A percentile compares a stretch with the other conserved stretches of the same genome.
These are phyloP conservation scores for Elysia crispata DNA, from an alignment of 2,888 invertebrate species.

Conservation along the genomic window DNA sequence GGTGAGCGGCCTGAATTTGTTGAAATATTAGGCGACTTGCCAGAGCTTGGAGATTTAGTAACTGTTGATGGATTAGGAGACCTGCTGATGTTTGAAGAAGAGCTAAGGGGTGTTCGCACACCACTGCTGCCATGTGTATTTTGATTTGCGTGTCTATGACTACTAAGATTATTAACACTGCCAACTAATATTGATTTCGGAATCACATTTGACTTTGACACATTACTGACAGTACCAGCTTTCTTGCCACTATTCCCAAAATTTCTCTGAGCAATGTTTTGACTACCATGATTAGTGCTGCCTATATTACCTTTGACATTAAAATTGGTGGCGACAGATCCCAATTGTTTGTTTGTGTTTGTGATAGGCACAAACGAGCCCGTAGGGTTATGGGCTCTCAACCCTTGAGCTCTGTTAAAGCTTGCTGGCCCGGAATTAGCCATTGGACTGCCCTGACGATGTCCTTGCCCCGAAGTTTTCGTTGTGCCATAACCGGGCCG, in stretches of 20 bases:
- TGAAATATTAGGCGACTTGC: background rate
- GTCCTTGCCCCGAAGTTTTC: slow-evolving; percentile 10
- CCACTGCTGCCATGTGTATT: slow-evolving; percentile 2
- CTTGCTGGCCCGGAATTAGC: slow-evolving; percentile 13
- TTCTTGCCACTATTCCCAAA: slow-evolving; percentile 12
- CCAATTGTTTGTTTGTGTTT: slow-evolving; percentile 22
- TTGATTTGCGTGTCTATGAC: slow-evolving; percentile 3
- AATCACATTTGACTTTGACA: background rate
- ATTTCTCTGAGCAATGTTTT: slow-evolving; percentile 31
- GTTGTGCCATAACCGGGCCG: slow-evolving; percentile 13
- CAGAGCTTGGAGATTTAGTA: slow-evolving; percentile 43
- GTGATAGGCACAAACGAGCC: slow-evolving; percentile 13
- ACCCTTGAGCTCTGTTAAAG: slow-evolving; percentile 4
- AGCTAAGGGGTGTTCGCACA: background rate
- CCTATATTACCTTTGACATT: slow-evolving; percentile 26
- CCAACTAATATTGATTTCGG: background rate
- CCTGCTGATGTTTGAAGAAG: background rate
- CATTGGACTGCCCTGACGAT: slow-evolving; percentile 42
- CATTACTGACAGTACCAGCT: slow-evolving; percentile 12
- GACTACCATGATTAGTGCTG: slow-evolving; percentile 37
- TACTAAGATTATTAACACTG: background rate
- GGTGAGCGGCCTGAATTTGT: slow-evolving; percentile 37
- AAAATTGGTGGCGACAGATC: slow-evolving; percentile 13
- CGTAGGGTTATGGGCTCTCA: slow-evolving; percentile 21
- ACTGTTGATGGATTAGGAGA: slow-evolving; percentile 26